Evolutionary conservation across 2,797 vertebrate genomes (phyloP), one percentile per base, ranked within the genome.

Genomic region (Eulemur mongoz): DNA sequence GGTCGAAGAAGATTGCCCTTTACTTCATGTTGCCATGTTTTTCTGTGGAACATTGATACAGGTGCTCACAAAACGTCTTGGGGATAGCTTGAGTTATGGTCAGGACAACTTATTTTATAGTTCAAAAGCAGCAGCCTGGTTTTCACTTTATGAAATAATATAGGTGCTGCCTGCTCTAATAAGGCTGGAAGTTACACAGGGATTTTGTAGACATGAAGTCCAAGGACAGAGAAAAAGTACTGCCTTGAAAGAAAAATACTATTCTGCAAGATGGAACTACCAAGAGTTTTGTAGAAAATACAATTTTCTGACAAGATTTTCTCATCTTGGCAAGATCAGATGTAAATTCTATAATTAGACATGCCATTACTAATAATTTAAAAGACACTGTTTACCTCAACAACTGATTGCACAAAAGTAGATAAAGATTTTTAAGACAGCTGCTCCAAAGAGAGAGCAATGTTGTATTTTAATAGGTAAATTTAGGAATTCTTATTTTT

Each of bases 71-170:
- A 35, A 80, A 38, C 10, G 6, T n/a, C 20, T 69, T 35, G 25
- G 27, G 20, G 8, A 57, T 48, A 57, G 43, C 14, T 75, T 89
- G 67, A 92, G 4, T 79, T 95, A 82, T 14, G 5, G 14, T 73
- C 38, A 61, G 12, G 20, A 88, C 48, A 93, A 76, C 38, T 78
- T 92, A 84, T 61, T 96, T 95, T 83, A 92, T n/a, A 81, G 59
- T 69, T 93, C 52, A 92, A 69, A 95, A 90, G 38, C 20, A 70
- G 17, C 17, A 82, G 23, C 4, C 43, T 82, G 35, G n/a, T 59
- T 93, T 97, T 94, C n/a, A 79, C 18, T 85, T 92, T 79, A 89
- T 94, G 79, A 91, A 95, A 91, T 91, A 82, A 92, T 88, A 85
- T 52, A 95, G 72, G 23, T 88, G 30, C 69, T 97, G 25, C 25